A percentile compares a stretch with the other conserved stretches of the same genome.
Evolutionary conservation across 2,113 vertebrate species (phyloP).

Genomic region (Crotalus horridus): DNA sequence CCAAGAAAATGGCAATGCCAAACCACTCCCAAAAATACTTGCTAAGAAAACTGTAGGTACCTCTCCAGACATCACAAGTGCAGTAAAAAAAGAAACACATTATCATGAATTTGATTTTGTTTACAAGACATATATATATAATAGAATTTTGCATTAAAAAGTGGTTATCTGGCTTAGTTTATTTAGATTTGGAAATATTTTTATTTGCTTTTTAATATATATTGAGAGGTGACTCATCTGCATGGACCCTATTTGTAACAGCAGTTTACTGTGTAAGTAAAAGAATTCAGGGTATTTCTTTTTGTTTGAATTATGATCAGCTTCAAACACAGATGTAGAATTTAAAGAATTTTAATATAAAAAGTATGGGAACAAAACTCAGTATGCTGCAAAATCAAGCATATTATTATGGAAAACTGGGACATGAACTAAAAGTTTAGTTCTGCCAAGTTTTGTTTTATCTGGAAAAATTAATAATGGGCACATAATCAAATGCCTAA

Average conservation of each 20-base stretch:
- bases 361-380: conserved; percentile 1
- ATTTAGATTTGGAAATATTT: neutral
- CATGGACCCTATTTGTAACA: neutral
- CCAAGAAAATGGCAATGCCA: neutral
- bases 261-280: neutral
- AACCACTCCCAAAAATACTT: neutral
- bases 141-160: neutral
- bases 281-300: conserved; percentile 16
- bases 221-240: neutral
- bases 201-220: neutral
- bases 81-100: neutral
- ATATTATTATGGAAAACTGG: neutral
- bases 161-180: neutral
- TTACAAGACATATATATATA: neutral
- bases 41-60: too few species aligned
- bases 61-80: neutral
- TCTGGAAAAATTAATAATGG: conserved; percentile 1
- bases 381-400: neutral
- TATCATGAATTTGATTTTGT: neutral
- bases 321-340: conserved; percentile 8
- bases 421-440: neutral
- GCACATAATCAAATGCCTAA: neutral
- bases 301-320: conserved; percentile 2
- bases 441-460: conserved; percentile 3
- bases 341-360: conserved; percentile 21